Base-by-base conservation (phyloP, 2,113 vertebrate genomes). In the Rhinoderma darwinii region DNA sequence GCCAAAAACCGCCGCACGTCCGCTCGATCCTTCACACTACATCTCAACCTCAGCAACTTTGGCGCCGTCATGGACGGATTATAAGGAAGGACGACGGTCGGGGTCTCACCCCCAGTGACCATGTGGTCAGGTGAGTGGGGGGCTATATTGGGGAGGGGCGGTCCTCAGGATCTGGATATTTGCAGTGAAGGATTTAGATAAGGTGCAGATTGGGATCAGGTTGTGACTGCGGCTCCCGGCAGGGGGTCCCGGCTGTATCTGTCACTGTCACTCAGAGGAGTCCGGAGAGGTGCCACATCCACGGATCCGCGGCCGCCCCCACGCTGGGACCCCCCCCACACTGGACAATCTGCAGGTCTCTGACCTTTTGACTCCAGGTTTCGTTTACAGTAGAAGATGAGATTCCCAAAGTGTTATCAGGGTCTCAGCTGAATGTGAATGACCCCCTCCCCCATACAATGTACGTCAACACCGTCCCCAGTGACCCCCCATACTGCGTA, bases 341-440 rank as follows among this genome's bases (percentile, higher is more conserved):
- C n/a, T n/a, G n/a, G n/a, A n/a, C n/a, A 32, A 10, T 9, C 32
- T 12, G 20, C 37, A 56, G 9, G 0, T 43, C 2, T 10, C 17
- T 82, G 54, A 82, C 54, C 79, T 82, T 61, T 82, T 56, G 54
- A 20, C 79, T 82, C 8, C 37, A 41, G 56, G 25, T 82, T 82
- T 61, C 35, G 79, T 82, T 82, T 82, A 63, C 59, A 27, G 59
- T 63, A 63, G 2, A 25, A 59, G 25, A 59, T 63, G 59, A 63
- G n/a, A 30, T 4, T 27, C 59, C 59, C n/a, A 12, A 63, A 12
- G 25, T 50, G 47, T 59, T 59, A 59, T 59, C 54, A 59, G 20
- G 7, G 54, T 63, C 25, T 30, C 59, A 63, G 59, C 59, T 63
- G 59, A 1, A 27, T 30, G 59, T 63, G 59, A 63, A 63, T 12